These are phyloP conservation scores for Diaprepes abbreviatus DNA, from an alignment of 2,888 invertebrate species.

Conservation along the genomic window DNA sequence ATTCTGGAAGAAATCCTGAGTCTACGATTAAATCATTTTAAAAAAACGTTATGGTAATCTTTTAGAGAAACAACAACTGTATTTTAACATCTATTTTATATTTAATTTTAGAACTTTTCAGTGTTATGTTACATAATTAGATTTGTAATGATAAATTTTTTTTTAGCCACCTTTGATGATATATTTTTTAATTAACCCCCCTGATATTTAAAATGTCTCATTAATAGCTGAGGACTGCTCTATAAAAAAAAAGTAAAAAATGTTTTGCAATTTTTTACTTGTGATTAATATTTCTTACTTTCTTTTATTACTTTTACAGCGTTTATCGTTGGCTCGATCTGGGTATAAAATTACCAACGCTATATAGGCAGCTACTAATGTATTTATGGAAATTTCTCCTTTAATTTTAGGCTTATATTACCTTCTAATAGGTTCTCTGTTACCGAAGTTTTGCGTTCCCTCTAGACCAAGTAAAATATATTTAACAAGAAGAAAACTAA, in stretches of 20 bases:
- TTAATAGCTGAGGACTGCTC: constrained; percentile 1
- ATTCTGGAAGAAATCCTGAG: no score
- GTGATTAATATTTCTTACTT: constrained; percentile 48
- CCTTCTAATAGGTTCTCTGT: constrained; percentile 37
- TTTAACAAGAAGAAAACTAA: no score
- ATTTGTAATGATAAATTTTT: no score
- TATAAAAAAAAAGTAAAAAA: constrained; percentile 11
- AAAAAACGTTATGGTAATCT: no score
- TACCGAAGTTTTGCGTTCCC: constrained; percentile 27
- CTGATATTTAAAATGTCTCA: not conserved
- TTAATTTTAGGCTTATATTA: constrained; percentile 47
- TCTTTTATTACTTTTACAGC: constrained; percentile 43
- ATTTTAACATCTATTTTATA: no score
- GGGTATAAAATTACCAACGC: constrained; percentile 43
- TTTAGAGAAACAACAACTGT: no score
- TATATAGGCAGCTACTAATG: constrained; percentile 49
- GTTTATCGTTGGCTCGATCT: constrained; percentile 38
- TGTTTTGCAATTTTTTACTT: constrained; percentile 32
- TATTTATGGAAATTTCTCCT: constrained; percentile 50
- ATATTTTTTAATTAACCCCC: no score
- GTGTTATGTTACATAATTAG: no score
- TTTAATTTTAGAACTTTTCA: no score
- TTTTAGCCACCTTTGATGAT: no score
- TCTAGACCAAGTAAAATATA: not conserved
- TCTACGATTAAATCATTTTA: no score